Base-by-base conservation (phyloP, 2,888 invertebrate species). In the Blastobasis lacticolella region DNA sequence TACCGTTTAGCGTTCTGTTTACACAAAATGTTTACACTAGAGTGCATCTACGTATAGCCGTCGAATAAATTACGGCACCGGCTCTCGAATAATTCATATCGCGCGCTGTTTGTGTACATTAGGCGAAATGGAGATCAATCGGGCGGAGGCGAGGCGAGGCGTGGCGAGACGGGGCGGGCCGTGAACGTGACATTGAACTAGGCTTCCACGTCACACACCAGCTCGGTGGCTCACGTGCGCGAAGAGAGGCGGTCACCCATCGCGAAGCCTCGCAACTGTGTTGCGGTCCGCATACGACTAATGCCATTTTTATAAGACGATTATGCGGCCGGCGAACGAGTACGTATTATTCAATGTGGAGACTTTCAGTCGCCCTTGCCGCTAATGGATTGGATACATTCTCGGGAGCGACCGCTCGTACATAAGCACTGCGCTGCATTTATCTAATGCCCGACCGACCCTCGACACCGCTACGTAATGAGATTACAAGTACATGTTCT, bases 171-270 rank as follows among this genome's bases (percentile, higher is more conserved):
- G 23, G 23, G 67, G 50, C 57, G 56, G 54, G 62, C 72, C 75
- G 60, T 79, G 81, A 75, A 75, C 84, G 71, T 84, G 85, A 78
- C 84, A 81, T 71, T 81, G 82, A 75, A 71, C 67, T 62, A 61
- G 60, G 60, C 67, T 64, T 71, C 62, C 43, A 57, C 63, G 63
- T 60, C 64, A 67, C 66, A 68, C 70, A 72, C 23, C 23, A 23
- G 23, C 64, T 66, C 57, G 59, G 61, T 55, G 60, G 54, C 58
- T 66, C 71, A 67, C 73, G 70, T 71, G 73, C 46, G 43, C 36
- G 41, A 37, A n/a, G 23, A 23, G 23, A 23, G 23, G 23, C 23
- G 23, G 23, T 63, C 59, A 54, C 58, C 66, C 66, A 60, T 57
- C 61, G 55, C 57, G 83, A 85, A 86, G 79, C 83, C 85, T 71